Evolutionary conservation across 1,140 invertebrate species (phyloP).

Genomic region (Drosophila neocordata): DNA sequence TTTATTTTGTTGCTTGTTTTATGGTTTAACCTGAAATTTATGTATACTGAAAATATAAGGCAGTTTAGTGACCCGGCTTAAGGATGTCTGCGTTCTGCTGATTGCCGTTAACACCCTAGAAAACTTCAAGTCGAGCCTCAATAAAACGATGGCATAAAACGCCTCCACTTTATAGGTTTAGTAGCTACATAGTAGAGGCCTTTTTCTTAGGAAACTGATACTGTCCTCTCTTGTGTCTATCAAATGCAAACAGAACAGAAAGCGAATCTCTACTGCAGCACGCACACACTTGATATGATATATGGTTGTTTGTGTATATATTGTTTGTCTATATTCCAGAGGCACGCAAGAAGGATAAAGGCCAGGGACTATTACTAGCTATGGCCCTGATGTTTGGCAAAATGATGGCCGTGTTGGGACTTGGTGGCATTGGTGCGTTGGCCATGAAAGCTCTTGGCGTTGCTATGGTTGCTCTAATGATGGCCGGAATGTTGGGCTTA

Average conservation of each 20-base stretch:
- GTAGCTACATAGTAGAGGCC: background rate
- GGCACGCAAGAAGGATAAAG: constrained; percentile 85
- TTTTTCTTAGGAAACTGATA: background rate
- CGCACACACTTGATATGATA: constrained; percentile 10
- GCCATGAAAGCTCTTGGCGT: constrained; percentile 88
- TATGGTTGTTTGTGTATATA: background rate
- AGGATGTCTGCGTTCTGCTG: background rate
- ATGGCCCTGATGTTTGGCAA: constrained; percentile 90
- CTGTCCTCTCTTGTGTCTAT: constrained; percentile 4
- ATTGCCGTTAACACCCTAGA: background rate
- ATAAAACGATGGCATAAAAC: constrained; percentile 1
- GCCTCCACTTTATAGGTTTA: background rate
- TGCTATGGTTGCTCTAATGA: constrained; percentile 88
- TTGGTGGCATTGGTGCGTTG: constrained; percentile 88
- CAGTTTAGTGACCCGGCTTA: constrained; percentile 6
- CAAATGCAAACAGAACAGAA: constrained; percentile 10
- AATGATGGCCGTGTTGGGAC: constrained; percentile 88
- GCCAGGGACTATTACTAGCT: constrained; percentile 84
- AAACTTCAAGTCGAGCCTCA: background rate
- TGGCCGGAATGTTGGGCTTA: constrained; percentile 88
- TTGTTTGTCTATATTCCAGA: constrained; percentile 74
- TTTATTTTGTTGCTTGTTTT: background rate
- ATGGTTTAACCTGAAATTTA: background rate
- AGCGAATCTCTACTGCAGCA: constrained; percentile 10
- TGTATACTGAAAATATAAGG: background rate